Conservation (phyloP, 2,797 vertebrate species). For the Acanthurus leucopareius region DNA sequence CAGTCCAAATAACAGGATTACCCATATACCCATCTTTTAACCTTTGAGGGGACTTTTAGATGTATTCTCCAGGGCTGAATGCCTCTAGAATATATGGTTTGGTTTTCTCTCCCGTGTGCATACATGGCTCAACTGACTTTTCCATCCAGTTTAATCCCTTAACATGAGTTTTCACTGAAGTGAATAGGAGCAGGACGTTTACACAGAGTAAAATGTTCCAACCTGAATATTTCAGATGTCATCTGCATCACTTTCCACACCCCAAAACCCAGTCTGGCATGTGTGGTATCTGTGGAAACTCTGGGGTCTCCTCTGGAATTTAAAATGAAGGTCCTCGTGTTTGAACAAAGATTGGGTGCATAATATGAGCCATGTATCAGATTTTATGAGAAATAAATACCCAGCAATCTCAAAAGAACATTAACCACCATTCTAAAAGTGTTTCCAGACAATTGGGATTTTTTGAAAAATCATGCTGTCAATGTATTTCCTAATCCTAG, state of each 20-base stretch:
- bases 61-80: not conserved
- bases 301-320: not conserved
- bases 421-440: not conserved
- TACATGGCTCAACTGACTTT: not conserved
- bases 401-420: not conserved
- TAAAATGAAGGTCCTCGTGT: not conserved
- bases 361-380: not conserved
- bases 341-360: not conserved
- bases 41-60: not conserved
- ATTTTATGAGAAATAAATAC: not conserved
- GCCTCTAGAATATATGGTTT: not conserved
- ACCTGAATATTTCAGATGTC: not conserved
- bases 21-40: not conserved
- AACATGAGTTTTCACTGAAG: not conserved
- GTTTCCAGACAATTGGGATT: not conserved
- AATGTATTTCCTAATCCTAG: not conserved
- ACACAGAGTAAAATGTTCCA: not conserved
- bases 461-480: not conserved
- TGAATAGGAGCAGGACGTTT: not conserved
- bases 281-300: not conserved
- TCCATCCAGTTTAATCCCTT: not conserved
- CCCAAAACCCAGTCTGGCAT: not conserved
- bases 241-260: not conserved
- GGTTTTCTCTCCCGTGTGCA: not conserved
- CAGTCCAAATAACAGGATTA: slow-evolving; percentile 6